Conservation (phyloP, 1,140 invertebrate species). For the Hylaeus anthracinus region DNA sequence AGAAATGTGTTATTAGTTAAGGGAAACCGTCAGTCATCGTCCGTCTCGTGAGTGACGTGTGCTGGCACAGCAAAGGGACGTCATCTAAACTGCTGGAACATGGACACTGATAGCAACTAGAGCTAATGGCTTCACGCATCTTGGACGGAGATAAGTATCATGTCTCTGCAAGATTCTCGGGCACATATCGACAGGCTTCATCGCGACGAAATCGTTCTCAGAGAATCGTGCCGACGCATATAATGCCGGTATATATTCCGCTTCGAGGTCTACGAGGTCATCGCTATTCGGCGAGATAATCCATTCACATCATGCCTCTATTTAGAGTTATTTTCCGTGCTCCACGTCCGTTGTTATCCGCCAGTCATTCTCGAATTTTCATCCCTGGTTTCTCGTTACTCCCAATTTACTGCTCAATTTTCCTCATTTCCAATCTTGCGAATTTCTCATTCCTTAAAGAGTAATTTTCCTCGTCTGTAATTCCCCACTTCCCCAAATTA, state of each 20-base stretch:
- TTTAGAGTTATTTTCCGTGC: too few species aligned
- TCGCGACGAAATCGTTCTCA: background rate
- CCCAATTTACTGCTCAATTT: too few species aligned
- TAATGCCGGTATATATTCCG: background rate
- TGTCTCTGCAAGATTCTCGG: slow-evolving; percentile 10
- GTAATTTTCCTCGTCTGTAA: too few species aligned
- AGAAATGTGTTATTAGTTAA: background rate
- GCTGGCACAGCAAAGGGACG: slow-evolving; percentile 9
- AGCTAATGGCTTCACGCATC: slow-evolving; percentile 27
- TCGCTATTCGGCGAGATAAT: too few species aligned
- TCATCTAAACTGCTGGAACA: background rate
- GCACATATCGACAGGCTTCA: slow-evolving; percentile 28
- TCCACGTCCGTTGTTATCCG: too few species aligned
- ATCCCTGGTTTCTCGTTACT: too few species aligned
- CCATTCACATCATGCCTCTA: too few species aligned
- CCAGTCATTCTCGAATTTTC: too few species aligned
- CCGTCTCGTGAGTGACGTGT: slow-evolving; percentile 1
- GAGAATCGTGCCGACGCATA: background rate
- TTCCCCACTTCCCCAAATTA: too few species aligned
- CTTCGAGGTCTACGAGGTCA: background rate
- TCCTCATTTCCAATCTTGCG: too few species aligned
- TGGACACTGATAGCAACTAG: background rate
- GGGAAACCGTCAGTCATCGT: slow-evolving; percentile 32
- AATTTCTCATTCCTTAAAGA: too few species aligned
- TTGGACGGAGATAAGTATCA: slow-evolving; percentile 17